phyloP scores from a whole-genome alignment of 2,797 vertebrate species.

The Tauraco hartlaubi region DNA sequence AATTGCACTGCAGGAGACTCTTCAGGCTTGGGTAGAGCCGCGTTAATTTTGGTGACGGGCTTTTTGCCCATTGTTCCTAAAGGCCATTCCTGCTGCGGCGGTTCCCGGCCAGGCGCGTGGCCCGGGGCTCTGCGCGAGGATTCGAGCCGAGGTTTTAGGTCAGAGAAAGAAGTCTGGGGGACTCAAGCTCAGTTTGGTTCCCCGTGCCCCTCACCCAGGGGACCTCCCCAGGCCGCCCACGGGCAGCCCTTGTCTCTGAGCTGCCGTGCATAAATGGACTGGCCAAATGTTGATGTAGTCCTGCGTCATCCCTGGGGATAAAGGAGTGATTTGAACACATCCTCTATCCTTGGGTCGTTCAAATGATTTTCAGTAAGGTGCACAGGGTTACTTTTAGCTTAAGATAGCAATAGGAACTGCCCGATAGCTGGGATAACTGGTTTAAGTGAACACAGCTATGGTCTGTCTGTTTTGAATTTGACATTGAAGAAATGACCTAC shows the following conservation, averaged over 20 bases:
- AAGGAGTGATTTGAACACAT: not conserved
- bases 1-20: not conserved
- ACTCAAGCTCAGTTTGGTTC: not conserved
- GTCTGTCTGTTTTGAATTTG: not conserved
- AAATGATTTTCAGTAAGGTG: not conserved
- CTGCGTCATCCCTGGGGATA: not conserved
- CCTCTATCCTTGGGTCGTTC: not conserved
- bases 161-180: not conserved
- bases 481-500: slow-evolving; percentile 5
- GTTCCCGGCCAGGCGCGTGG: fast-evolving
- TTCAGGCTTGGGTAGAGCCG: not conserved
- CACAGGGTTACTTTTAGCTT: not conserved
- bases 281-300: fast-evolving
- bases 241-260: not conserved
- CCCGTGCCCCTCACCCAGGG: not conserved
- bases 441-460: not conserved
- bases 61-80: not conserved
- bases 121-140: fast-evolving
- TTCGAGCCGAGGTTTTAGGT: not conserved
- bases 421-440: slow-evolving; percentile 20
- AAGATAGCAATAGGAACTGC: not conserved
- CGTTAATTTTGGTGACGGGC: not conserved
- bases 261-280: fast-evolving
- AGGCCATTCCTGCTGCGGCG: not conserved
- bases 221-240: not conserved